Base-by-base conservation (phyloP, 2,113 vertebrate genomes). In the Apaloderma vittatum region DNA sequence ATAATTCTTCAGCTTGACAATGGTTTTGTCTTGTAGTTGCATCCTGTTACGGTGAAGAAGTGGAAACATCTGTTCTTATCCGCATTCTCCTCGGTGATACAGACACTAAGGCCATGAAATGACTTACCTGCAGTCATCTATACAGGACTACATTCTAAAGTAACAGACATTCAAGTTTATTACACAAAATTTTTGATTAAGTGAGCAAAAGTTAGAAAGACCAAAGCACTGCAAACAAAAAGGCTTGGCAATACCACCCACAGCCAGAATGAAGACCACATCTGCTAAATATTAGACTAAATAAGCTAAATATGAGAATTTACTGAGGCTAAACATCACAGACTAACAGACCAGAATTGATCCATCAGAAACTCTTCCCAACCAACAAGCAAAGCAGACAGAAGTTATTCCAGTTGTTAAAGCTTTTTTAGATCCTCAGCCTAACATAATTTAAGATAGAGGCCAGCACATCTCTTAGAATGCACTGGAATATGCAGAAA, bases 1-100 rank as follows among this genome's bases (percentile, higher is more conserved):
- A 85, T 32, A 97, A 87, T 57, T 97, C 95, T 49, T 96, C 87
- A 75, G 91, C 36, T 80, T 97, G 61, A 97, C 77, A 74, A 90
- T 71, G 8, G 67, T 55, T 65, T 92, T 81, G 54, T 95, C 96
- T 59, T 93, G 79, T 37, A 97, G 77, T 46, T 97, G 95, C 37
- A 97, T 86, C 78, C 91, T 97, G 66, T 55, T 84, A 67, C 2
- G 6, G 29, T 34, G 36, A 40, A 75, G 23, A 40, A 68, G 11
- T 37, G 11, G 34, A 54, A 71, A 81, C 8, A n/a, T 14, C 66
- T 75, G 36, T 29, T 54, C 37, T 54, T 37, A 46, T 17, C 62
- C 36, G 40, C 54, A 54, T 79, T 79, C 32, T 74, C 26, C 59
- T 72, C 32, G 23, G 11, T 22, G 30, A 36, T 18, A 61, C 0